These are phyloP conservation scores for Corythaixoides concolor DNA, from an alignment of 2,113 vertebrate genomes.

Conservation along the genomic window DNA sequence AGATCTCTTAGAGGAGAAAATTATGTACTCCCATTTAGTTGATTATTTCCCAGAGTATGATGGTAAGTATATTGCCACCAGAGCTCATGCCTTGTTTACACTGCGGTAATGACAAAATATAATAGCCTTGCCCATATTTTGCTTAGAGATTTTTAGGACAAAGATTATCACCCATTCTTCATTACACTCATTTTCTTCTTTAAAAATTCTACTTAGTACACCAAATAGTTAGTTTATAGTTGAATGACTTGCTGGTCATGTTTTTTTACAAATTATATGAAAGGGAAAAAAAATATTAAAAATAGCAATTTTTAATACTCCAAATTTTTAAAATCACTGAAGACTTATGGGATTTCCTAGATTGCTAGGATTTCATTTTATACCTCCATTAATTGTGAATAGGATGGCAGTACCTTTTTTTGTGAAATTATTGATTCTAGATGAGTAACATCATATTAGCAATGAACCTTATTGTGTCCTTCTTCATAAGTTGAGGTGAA, in stretches of 20 bases:
- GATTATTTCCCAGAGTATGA: constrained; percentile 96
- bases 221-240: background rate
- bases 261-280: background rate
- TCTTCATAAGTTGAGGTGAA: background rate
- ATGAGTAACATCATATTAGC: background rate
- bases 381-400: background rate
- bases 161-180: background rate
- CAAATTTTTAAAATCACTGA: background rate
- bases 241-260: background rate
- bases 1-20: constrained; percentile 95
- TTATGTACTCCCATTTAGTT: constrained; percentile 93
- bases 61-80: constrained; percentile 75
- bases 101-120: constrained; percentile 13
- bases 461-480: background rate
- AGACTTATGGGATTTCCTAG: background rate
- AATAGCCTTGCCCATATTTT: background rate
- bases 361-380: background rate
- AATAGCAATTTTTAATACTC: background rate
- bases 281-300: background rate
- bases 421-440: background rate
- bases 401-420: background rate
- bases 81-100: background rate
- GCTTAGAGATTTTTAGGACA: background rate
- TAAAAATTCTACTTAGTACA: background rate
- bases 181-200: background rate